Base-by-base conservation (phyloP, 2,888 invertebrate genomes). In the Nebria salina region DNA sequence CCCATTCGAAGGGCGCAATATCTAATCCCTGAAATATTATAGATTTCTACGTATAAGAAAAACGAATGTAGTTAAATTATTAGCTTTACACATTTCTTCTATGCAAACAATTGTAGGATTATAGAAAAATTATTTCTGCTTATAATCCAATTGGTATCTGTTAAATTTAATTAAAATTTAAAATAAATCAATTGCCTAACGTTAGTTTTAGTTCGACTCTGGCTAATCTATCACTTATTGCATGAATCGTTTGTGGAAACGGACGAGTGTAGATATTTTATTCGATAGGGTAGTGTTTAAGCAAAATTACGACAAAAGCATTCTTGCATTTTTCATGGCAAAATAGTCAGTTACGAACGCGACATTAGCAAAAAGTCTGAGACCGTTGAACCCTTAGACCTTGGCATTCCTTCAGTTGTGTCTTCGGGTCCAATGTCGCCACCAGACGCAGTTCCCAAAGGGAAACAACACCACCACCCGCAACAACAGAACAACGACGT, bases 391-490 rank as follows among this genome's bases (percentile, higher is more conserved):
- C 41, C 66, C 76, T 70, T 76, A 76, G 68, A 76, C 15, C 34
- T 76, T 76, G 73, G 74, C 65, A 20, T 78, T 73, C 72, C 77
- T 20, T 73, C 77, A 72, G 78, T 73, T 43, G 83, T 84, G 65
- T 87, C 86, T 54, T 86, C 85, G 76, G 84, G 85, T 7, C 87
- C 84, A 75, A 84, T 87, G 65, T 89, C 89, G 6, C 88, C 88
- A 6, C 87, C 88, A 5, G 79, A 82, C 15, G 15, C 42, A 25
- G 3, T 54, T 11, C 70, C 73, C 11, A 77, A 82, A 73, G 88
- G 88, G 84, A 88, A 88, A 15, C 84, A 87, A 81, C 83, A 89
- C 6, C 88, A 87, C 82, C 88, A 89, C 13, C 72, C 82, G 0
- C 83, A 25, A 11, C 26, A 11, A 11, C 26, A 26, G 11, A 75